These are phyloP conservation scores for Monopterus albus DNA, from an alignment of 2,113 vertebrate species.

Conservation along the genomic window DNA sequence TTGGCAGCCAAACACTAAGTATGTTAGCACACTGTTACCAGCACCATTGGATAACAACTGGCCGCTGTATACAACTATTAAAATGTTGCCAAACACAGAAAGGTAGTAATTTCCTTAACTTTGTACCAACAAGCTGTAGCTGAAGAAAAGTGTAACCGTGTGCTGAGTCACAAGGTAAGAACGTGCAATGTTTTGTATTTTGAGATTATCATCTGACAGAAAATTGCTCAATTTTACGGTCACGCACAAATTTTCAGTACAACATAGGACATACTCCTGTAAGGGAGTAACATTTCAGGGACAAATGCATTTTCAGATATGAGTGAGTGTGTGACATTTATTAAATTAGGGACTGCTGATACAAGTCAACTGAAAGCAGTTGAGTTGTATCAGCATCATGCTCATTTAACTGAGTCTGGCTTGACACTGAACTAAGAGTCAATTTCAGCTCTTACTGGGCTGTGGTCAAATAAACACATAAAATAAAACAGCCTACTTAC, in stretches of 20 bases:
- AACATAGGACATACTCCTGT: too few relatives aligned
- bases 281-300: too few relatives aligned
- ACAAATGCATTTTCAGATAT: too few relatives aligned
- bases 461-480: too few relatives aligned
- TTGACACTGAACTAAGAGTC: too few relatives aligned
- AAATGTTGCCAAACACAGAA: neutral
- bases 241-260: too few relatives aligned
- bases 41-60: neutral
- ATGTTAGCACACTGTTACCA: neutral
- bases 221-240: neutral
- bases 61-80: neutral
- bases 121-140: neutral
- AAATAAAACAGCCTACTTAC: neutral
- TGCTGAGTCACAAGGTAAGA: conserved; percentile 2
- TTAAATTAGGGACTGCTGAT: too few relatives aligned
- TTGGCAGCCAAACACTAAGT: too few relatives aligned
- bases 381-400: too few relatives aligned
- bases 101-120: neutral
- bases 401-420: neutral
- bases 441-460: too few relatives aligned
- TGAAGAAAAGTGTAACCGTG: neutral
- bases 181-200: neutral
- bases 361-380: too few relatives aligned
- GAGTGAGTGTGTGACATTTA: too few relatives aligned
- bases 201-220: neutral